These are phyloP conservation scores for Galleria mellonella DNA, from an alignment of 1,140 invertebrate species.

Conservation along the genomic window DNA sequence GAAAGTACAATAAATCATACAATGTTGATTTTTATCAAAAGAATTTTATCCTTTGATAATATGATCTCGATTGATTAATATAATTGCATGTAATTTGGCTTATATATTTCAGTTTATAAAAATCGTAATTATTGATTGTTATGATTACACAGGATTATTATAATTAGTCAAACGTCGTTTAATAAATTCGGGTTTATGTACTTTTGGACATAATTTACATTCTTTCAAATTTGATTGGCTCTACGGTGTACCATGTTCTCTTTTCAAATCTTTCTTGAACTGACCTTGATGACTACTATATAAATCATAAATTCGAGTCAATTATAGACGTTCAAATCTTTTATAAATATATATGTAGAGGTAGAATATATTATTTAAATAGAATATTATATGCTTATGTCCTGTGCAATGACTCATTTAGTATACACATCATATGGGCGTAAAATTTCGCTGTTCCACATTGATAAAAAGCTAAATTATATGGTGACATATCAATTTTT, in stretches of 20 bases:
- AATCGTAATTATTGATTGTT: conserved; percentile 16
- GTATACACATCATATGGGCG: conserved; percentile 1
- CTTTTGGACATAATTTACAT: conserved; percentile 60
- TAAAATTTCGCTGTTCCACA: conserved; percentile 44
- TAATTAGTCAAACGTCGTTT: conserved; percentile 25
- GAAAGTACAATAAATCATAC: conserved; percentile 60
- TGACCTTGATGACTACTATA: conserved; percentile 11
- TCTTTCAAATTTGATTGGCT: background rate
- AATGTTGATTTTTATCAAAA: conserved; percentile 48
- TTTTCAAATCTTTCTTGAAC: background rate
- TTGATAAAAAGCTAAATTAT: conserved; percentile 17
- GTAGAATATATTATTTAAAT: conserved; percentile 28
- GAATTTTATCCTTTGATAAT: conserved; percentile 47
- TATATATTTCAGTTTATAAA: conserved; percentile 34
- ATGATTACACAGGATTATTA: conserved; percentile 30
- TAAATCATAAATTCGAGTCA: conserved; percentile 32
- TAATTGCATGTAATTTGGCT: conserved; percentile 26
- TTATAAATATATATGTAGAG: conserved; percentile 21
- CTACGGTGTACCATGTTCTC: too few species aligned
- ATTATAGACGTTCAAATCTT: conserved; percentile 57
- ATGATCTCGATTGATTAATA: conserved; percentile 45
- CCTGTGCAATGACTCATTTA: conserved; percentile 40
- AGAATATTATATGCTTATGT: conserved; percentile 41
- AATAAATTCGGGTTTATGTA: conserved; percentile 61
- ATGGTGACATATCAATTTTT: background rate